Percentiles rank a stretch among this genome's conserved stretches.
These are phyloP conservation scores for Delichon dasypus DNA, from an alignment of 2,797 vertebrate species.

Conservation along the genomic window DNA sequence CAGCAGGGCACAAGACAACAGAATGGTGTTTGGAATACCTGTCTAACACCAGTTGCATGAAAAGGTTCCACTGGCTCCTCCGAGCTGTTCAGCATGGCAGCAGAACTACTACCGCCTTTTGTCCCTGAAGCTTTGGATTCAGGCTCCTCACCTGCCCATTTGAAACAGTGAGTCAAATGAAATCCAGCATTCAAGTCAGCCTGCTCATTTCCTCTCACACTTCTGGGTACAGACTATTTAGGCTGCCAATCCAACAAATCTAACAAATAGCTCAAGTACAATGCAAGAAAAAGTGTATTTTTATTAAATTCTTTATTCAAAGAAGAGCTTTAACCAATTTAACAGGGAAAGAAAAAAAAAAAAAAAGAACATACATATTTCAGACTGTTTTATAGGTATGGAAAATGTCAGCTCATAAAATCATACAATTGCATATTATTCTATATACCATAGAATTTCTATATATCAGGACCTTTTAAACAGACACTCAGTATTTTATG, in stretches of 20 bases:
- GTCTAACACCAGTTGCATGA: neutral
- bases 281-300: neutral
- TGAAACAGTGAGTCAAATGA: neutral
- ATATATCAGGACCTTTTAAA: neutral
- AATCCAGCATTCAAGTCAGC: neutral
- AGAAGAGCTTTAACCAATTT: neutral
- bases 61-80: neutral
- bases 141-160: neutral
- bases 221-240: neutral
- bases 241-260: neutral
- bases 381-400: neutral
- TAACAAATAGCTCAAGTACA: neutral
- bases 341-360: neutral
- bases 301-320: neutral
- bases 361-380: neutral
- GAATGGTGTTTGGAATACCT: neutral
- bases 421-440: neutral
- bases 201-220: neutral
- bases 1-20: neutral
- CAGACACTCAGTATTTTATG: neutral
- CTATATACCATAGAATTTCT: neutral
- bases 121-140: neutral
- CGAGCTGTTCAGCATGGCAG: neutral
- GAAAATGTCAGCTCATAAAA: neutral
- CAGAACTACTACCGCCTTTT: neutral